Base-by-base conservation (phyloP, 2,888 invertebrate species). In the Prosopocoilus inquinatus region DNA sequence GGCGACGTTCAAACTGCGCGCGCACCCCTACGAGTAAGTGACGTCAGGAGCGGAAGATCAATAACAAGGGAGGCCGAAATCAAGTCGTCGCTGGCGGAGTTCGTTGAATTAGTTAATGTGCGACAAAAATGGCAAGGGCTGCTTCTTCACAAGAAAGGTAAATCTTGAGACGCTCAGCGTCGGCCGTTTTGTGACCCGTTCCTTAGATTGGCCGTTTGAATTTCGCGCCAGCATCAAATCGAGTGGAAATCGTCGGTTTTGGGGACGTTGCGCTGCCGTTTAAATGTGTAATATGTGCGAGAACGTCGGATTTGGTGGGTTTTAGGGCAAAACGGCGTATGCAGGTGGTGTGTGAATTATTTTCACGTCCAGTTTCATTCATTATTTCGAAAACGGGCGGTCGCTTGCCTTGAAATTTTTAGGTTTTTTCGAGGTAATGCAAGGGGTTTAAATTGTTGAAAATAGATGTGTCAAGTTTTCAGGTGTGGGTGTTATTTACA, bases 81-180 rank as follows among this genome's bases (percentile, higher is more conserved):
- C 68, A 69, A 72, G 72, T 70, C 69, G 72, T 70, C 69, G 72
- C 70, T 67, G 70, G 67, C 64, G 61, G 59, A 55, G 60, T 53
- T 64, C 53, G 54, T 64, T 55, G 61, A 55, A 69, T 70, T 70
- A 72, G 76, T 77, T 76, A 74, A 87, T 87, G 87, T 87, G 86
- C 77, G 87, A 87, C 81, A 84, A 83, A 80, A 84, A 84, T 78
- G 84, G 84, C 76, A 84, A 84, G 71, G 87, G 87, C 75, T 88
- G 87, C 79, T 87, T 87, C 80, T 86, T 84, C 75, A 80, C 82
- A 64, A 79, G 80, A 75, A 82, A 82, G 82, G 82, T 82, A 79
- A 80, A 55, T 70, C 58, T 53, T 61, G 63, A 57, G 38, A 47
- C 7, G 46, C 28, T 65, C 43, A 50, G 61, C 60, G 39, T 48